phyloP scores from a whole-genome alignment of 2,888 invertebrate genomes.

The Troides aeacus region DNA sequence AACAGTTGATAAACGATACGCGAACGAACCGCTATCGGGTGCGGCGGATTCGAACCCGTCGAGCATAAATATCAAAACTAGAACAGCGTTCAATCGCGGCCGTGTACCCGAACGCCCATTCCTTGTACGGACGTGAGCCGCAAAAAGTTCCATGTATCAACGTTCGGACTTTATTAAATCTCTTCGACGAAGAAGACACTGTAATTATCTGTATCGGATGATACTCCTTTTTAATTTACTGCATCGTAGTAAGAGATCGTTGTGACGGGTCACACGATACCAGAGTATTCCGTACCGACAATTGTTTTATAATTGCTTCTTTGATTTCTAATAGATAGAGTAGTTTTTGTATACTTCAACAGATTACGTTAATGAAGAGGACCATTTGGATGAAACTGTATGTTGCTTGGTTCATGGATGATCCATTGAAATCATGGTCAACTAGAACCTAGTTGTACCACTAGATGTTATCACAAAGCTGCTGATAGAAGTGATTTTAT shows the following conservation, averaged over 20 bases:
- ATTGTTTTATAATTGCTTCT: too few relatives aligned
- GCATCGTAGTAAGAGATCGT: constrained; percentile 11
- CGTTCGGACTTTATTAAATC: constrained; percentile 34
- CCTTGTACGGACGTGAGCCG: constrained; percentile 40
- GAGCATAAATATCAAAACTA: constrained; percentile 40
- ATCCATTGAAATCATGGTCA: too few relatives aligned
- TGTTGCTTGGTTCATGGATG: too few relatives aligned
- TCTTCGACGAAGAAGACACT: constrained; percentile 41
- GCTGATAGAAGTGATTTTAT: too few relatives aligned
- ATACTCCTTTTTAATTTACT: constrained; percentile 21
- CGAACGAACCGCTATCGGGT: constrained; percentile 16
- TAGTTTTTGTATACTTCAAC: too few relatives aligned
- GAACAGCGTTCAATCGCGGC: constrained; percentile 41
- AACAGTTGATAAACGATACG: constrained; percentile 8
- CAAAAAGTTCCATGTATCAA: constrained; percentile 38
- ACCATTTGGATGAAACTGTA: too few relatives aligned
- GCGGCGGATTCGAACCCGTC: constrained; percentile 31
- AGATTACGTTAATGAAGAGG: too few relatives aligned
- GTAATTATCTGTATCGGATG: constrained; percentile 40
- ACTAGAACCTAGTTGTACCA: too few relatives aligned
- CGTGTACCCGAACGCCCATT: constrained; percentile 40
- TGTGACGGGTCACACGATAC: not conserved
- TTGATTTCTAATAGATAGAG: too few relatives aligned
- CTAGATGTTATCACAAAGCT: too few relatives aligned
- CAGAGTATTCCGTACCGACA: too few relatives aligned